Conservation (phyloP, 1,140 invertebrate species). For the Tribolium madens region DNA sequence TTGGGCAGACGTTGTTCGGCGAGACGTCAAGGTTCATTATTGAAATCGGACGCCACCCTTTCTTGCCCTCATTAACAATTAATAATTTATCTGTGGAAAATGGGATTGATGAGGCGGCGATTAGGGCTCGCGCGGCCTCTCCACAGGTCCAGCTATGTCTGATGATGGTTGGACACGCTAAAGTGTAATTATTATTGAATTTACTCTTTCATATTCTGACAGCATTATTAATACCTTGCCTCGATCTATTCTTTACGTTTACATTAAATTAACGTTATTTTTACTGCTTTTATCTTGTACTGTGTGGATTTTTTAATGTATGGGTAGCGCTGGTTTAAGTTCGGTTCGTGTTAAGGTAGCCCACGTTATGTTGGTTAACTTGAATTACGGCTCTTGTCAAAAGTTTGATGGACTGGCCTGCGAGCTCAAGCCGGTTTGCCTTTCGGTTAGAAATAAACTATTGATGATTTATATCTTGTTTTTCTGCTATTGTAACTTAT, state of each 20-base stretch:
- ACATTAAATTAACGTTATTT: slow-evolving; percentile 58
- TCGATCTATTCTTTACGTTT: slow-evolving; percentile 55
- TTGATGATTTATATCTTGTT: slow-evolving; percentile 42
- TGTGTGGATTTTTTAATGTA: slow-evolving; percentile 13
- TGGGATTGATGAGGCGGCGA: slow-evolving; percentile 26
- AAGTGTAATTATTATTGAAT: slow-evolving; percentile 55
- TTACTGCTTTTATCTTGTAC: slow-evolving; percentile 41
- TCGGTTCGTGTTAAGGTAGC: slow-evolving; percentile 30
- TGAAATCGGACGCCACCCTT: slow-evolving; percentile 18
- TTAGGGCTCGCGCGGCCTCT: slow-evolving; percentile 10
- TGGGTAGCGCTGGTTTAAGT: slow-evolving; percentile 1
- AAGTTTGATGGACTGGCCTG: slow-evolving; percentile 37
- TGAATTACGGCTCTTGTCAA: slow-evolving; percentile 40
- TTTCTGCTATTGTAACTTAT: slow-evolving; percentile 33
- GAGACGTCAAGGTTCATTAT: slow-evolving; percentile 18
- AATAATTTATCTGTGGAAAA: slow-evolving; percentile 18
- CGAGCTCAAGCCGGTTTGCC: slow-evolving; percentile 18
- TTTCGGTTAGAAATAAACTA: slow-evolving; percentile 38
- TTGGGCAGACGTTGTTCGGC: slow-evolving; percentile 1
- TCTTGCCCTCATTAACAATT: slow-evolving; percentile 29
- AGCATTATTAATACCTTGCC: slow-evolving; percentile 56
- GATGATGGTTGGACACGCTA: slow-evolving; percentile 53
- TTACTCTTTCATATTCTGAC: slow-evolving; percentile 55
- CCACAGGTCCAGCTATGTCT: slow-evolving; percentile 38
- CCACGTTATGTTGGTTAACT: slow-evolving; percentile 39